Evolutionary conservation across 1,140 invertebrate species (phyloP), one percentile per base, ranked within the genome.

Genomic region (Palaemon carinicauda): DNA sequence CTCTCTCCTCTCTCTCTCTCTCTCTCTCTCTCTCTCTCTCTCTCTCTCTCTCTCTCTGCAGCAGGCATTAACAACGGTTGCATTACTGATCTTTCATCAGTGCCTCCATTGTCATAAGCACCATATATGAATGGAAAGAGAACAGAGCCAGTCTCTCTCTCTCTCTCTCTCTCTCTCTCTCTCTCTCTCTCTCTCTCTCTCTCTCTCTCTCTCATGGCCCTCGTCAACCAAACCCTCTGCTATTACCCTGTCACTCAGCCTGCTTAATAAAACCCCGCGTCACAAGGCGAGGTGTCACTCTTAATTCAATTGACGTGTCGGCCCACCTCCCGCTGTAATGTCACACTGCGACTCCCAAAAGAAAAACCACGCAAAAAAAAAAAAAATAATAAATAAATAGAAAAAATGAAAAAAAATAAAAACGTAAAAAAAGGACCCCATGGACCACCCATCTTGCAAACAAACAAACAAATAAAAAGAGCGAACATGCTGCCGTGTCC

Each of bases 271-370:
- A 79, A 79, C 77, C 54, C 54, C 24, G 51, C 52, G 77, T 56
- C 77, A 79, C 50, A 27, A 31, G 24, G 51, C 41, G 41, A 41
- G 81, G 81, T 82, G 71, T 51, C 77, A 79, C 52, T 82, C 31
- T 56, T 82, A 82, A 82, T 82, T 75, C 81, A 82, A 82, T 82
- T 74, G 52, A 33, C 21, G 51, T 74, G 81, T 24, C 69, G 74
- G 73, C 53, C 52, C 50, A 51, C 50, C 31, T 41, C 73, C n/a
- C 7, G 41, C 4, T 54, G 77, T 54, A 79, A 54, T 54, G 77
- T 54, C 77, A 79, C 21, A 29, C 52, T 27, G 27, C 52, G 74
- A 82, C 50, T 52, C 29, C 69, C 50, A 29, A 33, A 73, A 82
- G 21, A 17, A 56, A 31, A 75, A 73, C 52, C 24, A 31, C 7